Evolutionary conservation across 2,888 invertebrate genomes (phyloP).

Genomic region (Drosophila tripunctata): DNA sequence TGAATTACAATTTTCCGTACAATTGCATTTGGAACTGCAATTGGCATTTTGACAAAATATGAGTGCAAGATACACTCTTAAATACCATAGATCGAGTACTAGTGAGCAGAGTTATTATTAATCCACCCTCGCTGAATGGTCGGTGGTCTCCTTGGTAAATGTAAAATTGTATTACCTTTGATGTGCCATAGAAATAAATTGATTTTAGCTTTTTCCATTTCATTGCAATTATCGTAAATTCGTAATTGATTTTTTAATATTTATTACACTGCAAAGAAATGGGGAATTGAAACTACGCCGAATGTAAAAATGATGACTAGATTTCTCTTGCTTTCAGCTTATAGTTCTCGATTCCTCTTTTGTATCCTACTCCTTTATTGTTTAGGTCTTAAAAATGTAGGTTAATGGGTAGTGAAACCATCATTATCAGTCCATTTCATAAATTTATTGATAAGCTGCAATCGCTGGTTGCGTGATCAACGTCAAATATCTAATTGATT

Average conservation of each 20-base stretch:
- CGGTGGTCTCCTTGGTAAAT: constrained; percentile 11
- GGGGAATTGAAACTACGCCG: not conserved
- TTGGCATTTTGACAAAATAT: constrained; percentile 55
- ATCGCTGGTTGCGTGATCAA: constrained; percentile 21
- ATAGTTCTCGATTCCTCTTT: not conserved
- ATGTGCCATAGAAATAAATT: constrained; percentile 32
- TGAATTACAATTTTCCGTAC: constrained; percentile 40
- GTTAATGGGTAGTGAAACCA: constrained; percentile 55
- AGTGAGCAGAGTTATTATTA: not conserved
- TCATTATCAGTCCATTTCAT: constrained; percentile 37
- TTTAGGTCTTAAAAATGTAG: constrained; percentile 27
- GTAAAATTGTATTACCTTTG: constrained; percentile 46
- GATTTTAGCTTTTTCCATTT: constrained; percentile 12
- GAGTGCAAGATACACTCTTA: not conserved
- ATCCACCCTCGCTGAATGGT: constrained; percentile 1
- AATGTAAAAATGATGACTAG: not conserved
- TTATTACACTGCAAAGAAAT: not conserved
- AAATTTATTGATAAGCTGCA: constrained; percentile 41
- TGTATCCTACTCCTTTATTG: no score
- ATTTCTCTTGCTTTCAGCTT: not conserved
- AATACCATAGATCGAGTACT: constrained; percentile 1
- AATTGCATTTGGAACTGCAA: constrained; percentile 62
- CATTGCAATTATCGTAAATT: constrained; percentile 1
- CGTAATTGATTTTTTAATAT: constrained; percentile 5
- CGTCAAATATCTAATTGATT: constrained; percentile 6